Evolutionary conservation across 92 coral and sea anemone genomes (phyloP).

Genomic region (Hydrozoanthus gracilis): DNA sequence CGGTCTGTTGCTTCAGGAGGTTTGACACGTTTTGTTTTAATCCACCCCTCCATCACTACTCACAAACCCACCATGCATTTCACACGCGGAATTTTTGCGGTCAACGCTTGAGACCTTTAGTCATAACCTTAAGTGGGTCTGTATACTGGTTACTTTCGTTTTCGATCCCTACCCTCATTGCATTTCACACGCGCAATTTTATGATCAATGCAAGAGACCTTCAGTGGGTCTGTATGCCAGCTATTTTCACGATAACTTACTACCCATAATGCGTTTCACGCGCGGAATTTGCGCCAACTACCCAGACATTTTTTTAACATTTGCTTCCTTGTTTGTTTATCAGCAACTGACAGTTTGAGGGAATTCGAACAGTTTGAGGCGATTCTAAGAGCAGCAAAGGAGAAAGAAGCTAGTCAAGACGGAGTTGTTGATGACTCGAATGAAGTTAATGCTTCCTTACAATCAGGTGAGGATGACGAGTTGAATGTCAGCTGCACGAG

Average conservation of each 20-base stretch:
- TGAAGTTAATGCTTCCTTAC: background rate
- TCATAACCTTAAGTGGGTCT: too few species aligned
- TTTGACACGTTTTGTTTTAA: constrained; percentile 2
- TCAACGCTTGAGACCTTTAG: background rate
- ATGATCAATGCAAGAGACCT: background rate
- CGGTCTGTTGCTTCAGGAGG: constrained; percentile 41
- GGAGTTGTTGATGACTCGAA: background rate
- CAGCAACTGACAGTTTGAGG: constrained; percentile 47
- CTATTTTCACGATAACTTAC: too few species aligned
- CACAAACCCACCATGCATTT: background rate
- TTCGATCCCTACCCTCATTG: too few species aligned
- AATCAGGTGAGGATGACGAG: constrained; percentile 65
- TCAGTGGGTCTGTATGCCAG: background rate
- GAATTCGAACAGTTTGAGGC: constrained; percentile 91
- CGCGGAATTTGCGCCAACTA: background rate
- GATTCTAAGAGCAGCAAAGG: constrained; percentile 62
- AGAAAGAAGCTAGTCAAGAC: background rate
- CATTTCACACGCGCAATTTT: too few species aligned
- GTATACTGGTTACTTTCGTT: too few species aligned
- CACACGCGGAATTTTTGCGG: background rate
- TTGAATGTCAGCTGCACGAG: constrained; percentile 85
- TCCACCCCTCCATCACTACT: background rate
- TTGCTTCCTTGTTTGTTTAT: background rate
- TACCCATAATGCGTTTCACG: too few species aligned
- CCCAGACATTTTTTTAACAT: background rate